Conservation (phyloP, 53 echinoderm and acorn worm species). For the Holothuria leucospilota region DNA sequence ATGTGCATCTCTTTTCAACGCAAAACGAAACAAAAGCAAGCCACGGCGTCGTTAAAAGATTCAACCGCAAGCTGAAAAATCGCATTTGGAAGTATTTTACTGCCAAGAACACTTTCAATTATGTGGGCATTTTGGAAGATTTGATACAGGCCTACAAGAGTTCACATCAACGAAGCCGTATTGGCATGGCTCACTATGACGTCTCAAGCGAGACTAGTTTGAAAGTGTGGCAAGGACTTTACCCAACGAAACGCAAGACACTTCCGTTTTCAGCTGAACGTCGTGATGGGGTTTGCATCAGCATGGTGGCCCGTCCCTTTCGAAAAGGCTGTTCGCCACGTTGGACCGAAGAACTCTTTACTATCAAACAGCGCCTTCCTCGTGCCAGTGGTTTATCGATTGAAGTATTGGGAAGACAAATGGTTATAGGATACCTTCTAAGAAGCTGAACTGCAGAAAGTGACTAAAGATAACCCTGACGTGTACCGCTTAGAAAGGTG, state of each 20-base stretch:
- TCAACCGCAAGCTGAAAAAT: no score
- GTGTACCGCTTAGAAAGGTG: no score
- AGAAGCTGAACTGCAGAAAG: constrained; percentile 56
- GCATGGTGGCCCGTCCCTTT: constrained; percentile 44
- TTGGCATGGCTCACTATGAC: constrained; percentile 24
- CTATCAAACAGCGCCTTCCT: neutral
- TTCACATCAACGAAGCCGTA: neutral
- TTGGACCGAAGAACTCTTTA: constrained; percentile 61
- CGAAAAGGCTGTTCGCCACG: constrained; percentile 37
- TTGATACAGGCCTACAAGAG: neutral
- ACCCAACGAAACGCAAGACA: neutral
- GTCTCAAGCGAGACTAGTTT: neutral
- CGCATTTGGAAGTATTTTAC: constrained; percentile 51
- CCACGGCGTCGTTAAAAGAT: constrained; percentile 23
- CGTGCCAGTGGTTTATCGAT: no score
- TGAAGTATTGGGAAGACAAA: no score
- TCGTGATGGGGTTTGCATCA: neutral
- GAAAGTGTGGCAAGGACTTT: constrained; percentile 30
- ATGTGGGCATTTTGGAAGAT: constrained; percentile 17
- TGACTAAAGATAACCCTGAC: neutral
- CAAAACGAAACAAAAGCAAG: constrained; percentile 55
- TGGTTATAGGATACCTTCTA: constrained; percentile 12
- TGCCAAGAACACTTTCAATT: neutral
- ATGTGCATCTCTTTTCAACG: constrained; percentile 47
- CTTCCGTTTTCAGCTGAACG: neutral